Conservation (phyloP, 2,888 invertebrate species). For the Pandemis heparana region DNA sequence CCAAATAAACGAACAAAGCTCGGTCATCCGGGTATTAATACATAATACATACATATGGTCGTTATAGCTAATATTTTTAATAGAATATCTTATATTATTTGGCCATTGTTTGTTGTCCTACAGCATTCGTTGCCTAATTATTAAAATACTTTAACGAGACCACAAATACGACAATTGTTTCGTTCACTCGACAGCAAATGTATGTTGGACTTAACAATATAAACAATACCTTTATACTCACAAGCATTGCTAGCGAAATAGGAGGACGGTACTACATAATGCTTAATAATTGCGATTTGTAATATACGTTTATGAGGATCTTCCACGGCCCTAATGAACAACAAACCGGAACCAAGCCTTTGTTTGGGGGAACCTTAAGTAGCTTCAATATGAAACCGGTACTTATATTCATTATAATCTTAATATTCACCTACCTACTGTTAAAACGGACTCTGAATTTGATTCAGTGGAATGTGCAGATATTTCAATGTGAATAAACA, state of each 20-base stretch:
- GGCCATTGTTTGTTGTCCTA: too few relatives aligned
- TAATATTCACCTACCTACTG: too few relatives aligned
- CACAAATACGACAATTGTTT: not conserved
- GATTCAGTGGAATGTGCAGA: too few relatives aligned
- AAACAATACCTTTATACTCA: not conserved
- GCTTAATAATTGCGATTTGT: not conserved
- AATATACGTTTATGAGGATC: not conserved
- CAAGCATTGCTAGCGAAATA: not conserved
- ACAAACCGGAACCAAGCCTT: not conserved
- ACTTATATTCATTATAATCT: not conserved
- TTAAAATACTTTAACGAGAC: not conserved
- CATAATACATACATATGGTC: too few relatives aligned
- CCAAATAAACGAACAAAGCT: too few relatives aligned
- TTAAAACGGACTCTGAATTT: too few relatives aligned
- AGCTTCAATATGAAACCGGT: not conserved
- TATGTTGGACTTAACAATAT: not conserved
- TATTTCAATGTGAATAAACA: too few relatives aligned
- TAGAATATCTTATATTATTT: too few relatives aligned
- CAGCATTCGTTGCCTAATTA: not conserved
- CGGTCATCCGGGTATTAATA: too few relatives aligned
- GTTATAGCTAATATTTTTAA: too few relatives aligned
- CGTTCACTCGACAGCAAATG: not conserved
- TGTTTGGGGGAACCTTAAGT: not conserved
- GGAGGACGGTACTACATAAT: not conserved
- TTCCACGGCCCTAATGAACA: not conserved